Conservation (phyloP, 2,797 vertebrate species). For the Champsocephalus gunnari region DNA sequence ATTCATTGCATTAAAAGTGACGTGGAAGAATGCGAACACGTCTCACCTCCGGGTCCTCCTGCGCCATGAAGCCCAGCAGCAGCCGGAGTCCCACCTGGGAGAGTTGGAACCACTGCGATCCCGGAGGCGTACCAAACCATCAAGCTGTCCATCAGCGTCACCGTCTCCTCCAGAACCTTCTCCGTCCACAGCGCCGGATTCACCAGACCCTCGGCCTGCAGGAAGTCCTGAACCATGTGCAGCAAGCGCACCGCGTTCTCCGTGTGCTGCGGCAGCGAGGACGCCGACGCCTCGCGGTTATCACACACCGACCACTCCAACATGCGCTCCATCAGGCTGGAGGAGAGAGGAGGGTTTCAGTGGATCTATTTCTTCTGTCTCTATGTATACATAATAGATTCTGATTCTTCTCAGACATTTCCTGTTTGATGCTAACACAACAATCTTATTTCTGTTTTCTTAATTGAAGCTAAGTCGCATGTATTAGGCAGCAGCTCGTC, state of each 20-base stretch:
- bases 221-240: conserved; percentile 93
- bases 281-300: conserved; percentile 90
- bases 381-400: too few relatives aligned
- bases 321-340: conserved; percentile 95
- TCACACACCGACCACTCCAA: conserved; percentile 93
- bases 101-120: conserved; percentile 88
- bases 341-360: not conserved
- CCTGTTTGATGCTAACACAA: too few relatives aligned
- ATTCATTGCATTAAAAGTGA: too few relatives aligned
- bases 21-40: not conserved
- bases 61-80: conserved; percentile 95
- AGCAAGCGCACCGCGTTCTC: conserved; percentile 94
- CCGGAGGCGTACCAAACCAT: conserved; percentile 93
- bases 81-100: conserved; percentile 93
- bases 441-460: too few relatives aligned
- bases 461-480: too few relatives aligned
- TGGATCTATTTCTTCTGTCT: too few relatives aligned
- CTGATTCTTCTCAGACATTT: too few relatives aligned
- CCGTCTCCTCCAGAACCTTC: conserved; percentile 93
- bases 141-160: conserved; percentile 93
- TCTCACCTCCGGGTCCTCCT: conserved; percentile 91
- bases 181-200: conserved; percentile 94
- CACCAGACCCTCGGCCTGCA: conserved; percentile 93
- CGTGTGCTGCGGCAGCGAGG: conserved; percentile 87
- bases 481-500: too few relatives aligned